A percentile compares a stretch with the other conserved stretches of the same genome.
Evolutionary conservation across 53 echinoderm and acorn worm species (phyloP).

Genomic region (Stichopus horrens): DNA sequence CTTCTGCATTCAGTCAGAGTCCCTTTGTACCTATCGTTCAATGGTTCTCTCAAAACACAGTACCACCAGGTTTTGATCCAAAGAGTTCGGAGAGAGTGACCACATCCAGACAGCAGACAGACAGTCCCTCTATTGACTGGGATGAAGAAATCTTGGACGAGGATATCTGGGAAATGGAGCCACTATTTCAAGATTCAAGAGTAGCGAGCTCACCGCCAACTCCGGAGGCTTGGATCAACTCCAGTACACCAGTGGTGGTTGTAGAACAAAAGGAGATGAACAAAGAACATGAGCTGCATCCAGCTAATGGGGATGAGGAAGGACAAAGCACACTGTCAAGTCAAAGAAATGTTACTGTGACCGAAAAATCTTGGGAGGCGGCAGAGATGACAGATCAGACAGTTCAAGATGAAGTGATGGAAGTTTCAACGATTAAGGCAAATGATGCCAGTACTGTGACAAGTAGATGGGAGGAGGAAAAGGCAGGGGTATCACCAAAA

Average conservation of each 20-base stretch:
- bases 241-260: not conserved
- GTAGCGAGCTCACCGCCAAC: not conserved
- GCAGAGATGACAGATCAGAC: not conserved
- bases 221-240: not conserved
- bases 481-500: not conserved
- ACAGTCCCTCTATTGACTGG: not conserved
- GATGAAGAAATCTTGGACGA: not conserved
- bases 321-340: not conserved
- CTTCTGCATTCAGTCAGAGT: conserved; percentile 5
- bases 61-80: not conserved
- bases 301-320: not conserved
- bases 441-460: not conserved
- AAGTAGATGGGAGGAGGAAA: not conserved
- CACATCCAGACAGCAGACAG: not conserved
- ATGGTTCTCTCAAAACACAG: conserved; percentile 6
- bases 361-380: not conserved
- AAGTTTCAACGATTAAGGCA: not conserved
- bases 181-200: not conserved
- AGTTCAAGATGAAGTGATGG: not conserved
- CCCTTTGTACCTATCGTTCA: not conserved
- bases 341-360: not conserved
- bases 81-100: too few species aligned
- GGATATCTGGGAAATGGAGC: not conserved
- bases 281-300: not conserved
- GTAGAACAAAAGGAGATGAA: not conserved